Evolutionary conservation across 2,113 vertebrate species (phyloP).

Genomic region (Colinus virginianus): DNA sequence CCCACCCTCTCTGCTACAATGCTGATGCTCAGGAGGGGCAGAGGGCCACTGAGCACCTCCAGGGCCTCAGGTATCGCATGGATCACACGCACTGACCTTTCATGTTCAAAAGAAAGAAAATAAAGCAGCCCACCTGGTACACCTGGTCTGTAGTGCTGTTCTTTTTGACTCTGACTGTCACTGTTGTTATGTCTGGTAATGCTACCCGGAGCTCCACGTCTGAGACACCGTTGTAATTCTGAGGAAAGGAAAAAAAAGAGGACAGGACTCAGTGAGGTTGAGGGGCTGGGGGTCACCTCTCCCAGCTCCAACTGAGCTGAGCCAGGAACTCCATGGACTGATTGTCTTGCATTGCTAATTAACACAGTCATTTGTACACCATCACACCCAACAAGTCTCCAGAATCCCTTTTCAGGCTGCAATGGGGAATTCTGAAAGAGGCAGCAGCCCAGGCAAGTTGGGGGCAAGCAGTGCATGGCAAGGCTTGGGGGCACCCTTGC

Average conservation of each 20-base stretch:
- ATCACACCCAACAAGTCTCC: no score
- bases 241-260: neutral
- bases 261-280: neutral
- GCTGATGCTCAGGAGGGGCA: neutral
- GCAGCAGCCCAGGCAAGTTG: no score
- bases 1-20: neutral
- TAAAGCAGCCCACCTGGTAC: conserved; percentile 86
- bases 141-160: conserved; percentile 99
- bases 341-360: no score
- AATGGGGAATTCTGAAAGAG: no score
- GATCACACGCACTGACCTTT: fast-evolving
- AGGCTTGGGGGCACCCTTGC: neutral
- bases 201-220: conserved; percentile 95
- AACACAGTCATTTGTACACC: no score
- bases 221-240: conserved; percentile 95
- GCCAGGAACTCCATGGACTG: no score
- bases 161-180: conserved; percentile 93
- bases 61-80: neutral
- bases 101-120: neutral
- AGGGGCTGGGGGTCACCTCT: no score
- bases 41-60: fast-evolving
- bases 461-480: neutral
- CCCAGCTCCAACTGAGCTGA: no score
- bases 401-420: no score
- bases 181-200: conserved; percentile 89